Percentiles rank a stretch among this genome's conserved stretches.
These are phyloP conservation scores for Phylloscopus whistleri DNA, from an alignment of 2,113 vertebrate species.

Conservation along the genomic window DNA sequence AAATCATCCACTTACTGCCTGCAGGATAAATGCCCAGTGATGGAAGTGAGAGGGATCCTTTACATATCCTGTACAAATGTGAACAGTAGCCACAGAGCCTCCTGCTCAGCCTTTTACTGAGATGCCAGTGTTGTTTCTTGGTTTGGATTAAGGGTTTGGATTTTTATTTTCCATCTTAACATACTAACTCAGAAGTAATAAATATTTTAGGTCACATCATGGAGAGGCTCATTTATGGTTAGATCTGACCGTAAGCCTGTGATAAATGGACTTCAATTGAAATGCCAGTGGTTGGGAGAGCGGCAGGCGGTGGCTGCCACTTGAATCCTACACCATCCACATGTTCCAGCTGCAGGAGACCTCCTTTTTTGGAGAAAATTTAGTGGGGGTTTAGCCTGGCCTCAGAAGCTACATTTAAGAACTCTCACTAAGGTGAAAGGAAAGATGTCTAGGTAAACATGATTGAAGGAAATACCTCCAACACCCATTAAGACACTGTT, in stretches of 20 bases:
- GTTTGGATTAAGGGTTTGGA: neutral
- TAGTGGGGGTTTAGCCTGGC: neutral
- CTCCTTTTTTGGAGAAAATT: slow-evolving; percentile 24
- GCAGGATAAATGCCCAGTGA: neutral
- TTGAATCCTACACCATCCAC: slow-evolving; percentile 1
- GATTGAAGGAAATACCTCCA: neutral
- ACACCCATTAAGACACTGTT: neutral
- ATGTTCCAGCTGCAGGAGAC: slow-evolving; percentile 14
- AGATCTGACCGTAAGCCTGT: slow-evolving; percentile 44
- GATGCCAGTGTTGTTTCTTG: neutral
- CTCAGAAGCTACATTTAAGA: neutral
- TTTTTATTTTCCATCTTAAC: neutral
- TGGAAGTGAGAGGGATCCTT: neutral
- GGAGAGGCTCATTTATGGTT: slow-evolving; percentile 50
- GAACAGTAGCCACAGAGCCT: neutral
- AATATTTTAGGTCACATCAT: slow-evolving; percentile 42
- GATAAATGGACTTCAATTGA: slow-evolving; percentile 63
- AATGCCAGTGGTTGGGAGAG: slow-evolving; percentile 57
- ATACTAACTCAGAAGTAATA: slow-evolving; percentile 50
- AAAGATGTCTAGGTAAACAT: neutral
- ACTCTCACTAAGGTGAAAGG: neutral
- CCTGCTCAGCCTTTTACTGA: neutral
- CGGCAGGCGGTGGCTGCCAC: neutral
- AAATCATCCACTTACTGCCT: neutral
- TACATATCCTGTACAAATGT: neutral